phyloP scores from a whole-genome alignment of 2,797 vertebrate genomes.

The Leptoclinus maculatus region DNA sequence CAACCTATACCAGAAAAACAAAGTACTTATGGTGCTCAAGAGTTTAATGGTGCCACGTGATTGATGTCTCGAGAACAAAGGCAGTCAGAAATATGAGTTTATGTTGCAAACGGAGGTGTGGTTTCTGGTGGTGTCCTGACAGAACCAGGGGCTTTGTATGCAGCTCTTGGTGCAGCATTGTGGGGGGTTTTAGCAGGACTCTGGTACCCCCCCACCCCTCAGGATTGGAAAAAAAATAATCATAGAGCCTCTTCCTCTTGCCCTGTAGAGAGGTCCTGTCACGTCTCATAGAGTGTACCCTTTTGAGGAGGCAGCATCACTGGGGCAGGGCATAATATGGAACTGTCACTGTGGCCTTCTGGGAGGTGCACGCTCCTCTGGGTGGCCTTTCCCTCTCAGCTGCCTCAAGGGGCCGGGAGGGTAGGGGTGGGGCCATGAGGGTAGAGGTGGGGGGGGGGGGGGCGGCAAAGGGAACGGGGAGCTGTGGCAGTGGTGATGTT shows the following conservation, averaged over 20 bases:
- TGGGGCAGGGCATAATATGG: constrained; percentile 80
- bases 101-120: constrained; percentile 34
- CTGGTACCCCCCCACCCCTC: constrained; percentile 35
- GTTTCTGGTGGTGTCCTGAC: constrained; percentile 38
- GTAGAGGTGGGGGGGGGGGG: constrained; percentile 48
- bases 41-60: background rate
- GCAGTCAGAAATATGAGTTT: background rate
- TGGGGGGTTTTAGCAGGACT: constrained; percentile 42
- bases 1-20: constrained; percentile 32
- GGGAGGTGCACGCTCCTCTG: constrained; percentile 82
- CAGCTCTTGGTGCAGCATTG: constrained; percentile 16
- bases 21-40: constrained; percentile 22
- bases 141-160: constrained; percentile 48
- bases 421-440: constrained; percentile 64
- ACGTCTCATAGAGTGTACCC: constrained; percentile 82
- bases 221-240: constrained; percentile 51
- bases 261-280: constrained; percentile 86
- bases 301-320: constrained; percentile 81
- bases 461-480: constrained; percentile 49
- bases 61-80: constrained; percentile 41
- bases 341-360: constrained; percentile 85
- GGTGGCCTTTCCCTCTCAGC: constrained; percentile 83
- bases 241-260: constrained; percentile 70
- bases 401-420: constrained; percentile 75
- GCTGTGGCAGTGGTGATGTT: constrained; percentile 47